Evolutionary conservation across 2,888 invertebrate genomes (phyloP).

Genomic region (Tolmerus cingulatus): DNA sequence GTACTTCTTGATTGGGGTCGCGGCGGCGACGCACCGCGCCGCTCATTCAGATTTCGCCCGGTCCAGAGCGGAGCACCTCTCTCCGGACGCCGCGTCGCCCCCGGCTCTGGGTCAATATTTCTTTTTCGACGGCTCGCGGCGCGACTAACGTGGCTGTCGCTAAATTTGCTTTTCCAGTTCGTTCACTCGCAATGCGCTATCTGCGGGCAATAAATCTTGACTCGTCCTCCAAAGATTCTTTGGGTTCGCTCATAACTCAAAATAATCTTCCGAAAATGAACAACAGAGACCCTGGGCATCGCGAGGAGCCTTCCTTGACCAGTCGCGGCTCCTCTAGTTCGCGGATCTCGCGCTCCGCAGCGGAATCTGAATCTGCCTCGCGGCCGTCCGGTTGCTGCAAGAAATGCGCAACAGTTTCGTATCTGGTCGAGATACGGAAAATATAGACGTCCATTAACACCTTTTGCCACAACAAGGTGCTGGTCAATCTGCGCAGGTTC

Average conservation of each 20-base stretch:
- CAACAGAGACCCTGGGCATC: background rate
- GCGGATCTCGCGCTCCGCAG: background rate
- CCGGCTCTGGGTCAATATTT: conserved; percentile 27
- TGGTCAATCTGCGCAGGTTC: conserved; percentile 4
- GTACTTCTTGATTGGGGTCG: background rate
- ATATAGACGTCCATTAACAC: conserved; percentile 21
- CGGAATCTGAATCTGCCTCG: background rate
- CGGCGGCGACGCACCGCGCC: too few species aligned
- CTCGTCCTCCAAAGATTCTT: conserved; percentile 32
- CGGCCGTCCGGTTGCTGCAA: background rate
- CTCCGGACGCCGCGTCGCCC: background rate
- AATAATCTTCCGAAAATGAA: conserved; percentile 30
- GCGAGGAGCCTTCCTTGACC: background rate
- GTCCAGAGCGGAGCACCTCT: background rate
- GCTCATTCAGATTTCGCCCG: background rate
- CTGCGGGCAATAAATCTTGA: conserved; percentile 20
- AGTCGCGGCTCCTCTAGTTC: background rate
- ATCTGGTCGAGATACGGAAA: background rate
- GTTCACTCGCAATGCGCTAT: conserved; percentile 10
- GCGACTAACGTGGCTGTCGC: background rate
- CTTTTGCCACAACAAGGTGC: background rate
- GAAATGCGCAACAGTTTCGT: background rate
- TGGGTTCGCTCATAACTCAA: conserved; percentile 36
- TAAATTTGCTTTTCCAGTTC: conserved; percentile 21
- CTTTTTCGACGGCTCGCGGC: background rate